Evolutionary conservation across 2,797 vertebrate species (phyloP), one percentile per base, ranked within the genome.

Genomic region (Prionace glauca): DNA sequence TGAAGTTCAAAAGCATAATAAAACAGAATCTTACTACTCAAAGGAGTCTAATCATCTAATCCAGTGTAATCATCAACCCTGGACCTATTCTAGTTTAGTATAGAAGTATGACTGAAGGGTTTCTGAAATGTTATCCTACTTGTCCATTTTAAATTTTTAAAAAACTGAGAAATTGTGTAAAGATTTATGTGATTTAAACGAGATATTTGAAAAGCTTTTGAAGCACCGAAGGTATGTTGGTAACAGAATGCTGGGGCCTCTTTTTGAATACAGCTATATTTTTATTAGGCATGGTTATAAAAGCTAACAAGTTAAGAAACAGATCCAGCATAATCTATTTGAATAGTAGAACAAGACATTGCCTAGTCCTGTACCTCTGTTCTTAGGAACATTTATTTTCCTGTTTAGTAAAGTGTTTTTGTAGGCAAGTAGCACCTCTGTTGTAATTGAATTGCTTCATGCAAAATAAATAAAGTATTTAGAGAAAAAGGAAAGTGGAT

Each of bases 401-500:
- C 81, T 86, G 36, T 86, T 86, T 86, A 86, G 4, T 41, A 24
- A 45, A 50, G 41, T n/a, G 22, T 86, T 41, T 86, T 86, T 86
- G 81, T 41, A 86, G 81, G 45, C 41, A 50, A 86, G 81, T 12
- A 86, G 22, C 36, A 50, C 18, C 14, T 45, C 22, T 86, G 22
- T 50, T 86, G 36, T 86, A 86, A 86, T 0, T 86, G 81, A 36
- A 86, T 86, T 50, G 4, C 18, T 86, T 86, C 2, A 1, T 86
- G 81, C 18, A 86, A 41, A 86, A 50, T 26, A 86, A 86, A 86
- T 41, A 50, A 10, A n/a, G n/a, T n/a, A n/a, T n/a, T 77, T 77
- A 12, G 11, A 41, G 81, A 41, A 86, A 20, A 86, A 20, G 16
- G 97, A 97, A 97, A 98, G 97, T 97, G 97, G 96, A 97, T 96